Conservation (phyloP, 2,888 invertebrate species). For the Tineola bisselliella region DNA sequence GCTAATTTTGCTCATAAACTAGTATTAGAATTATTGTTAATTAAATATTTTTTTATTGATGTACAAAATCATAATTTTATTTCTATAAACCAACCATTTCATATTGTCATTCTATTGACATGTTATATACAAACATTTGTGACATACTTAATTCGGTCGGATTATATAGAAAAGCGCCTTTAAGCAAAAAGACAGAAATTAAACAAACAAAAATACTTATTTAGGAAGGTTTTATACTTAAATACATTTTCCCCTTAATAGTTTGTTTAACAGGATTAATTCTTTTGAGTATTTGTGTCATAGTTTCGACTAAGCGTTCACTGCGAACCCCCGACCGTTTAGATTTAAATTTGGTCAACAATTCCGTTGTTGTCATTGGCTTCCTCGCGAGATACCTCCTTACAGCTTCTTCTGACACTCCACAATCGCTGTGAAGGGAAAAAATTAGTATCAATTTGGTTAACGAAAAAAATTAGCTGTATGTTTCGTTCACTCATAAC, state of each 20-base stretch:
- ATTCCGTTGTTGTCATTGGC: constrained; percentile 97
- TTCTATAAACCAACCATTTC: too few species aligned
- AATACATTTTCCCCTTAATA: constrained; percentile 93
- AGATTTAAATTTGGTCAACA: constrained; percentile 94
- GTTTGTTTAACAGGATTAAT: constrained; percentile 94
- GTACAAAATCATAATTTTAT: too few species aligned
- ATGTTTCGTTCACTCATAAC: too few species aligned
- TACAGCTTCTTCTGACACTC: constrained; percentile 94
- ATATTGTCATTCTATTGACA: too few species aligned
- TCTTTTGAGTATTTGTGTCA: constrained; percentile 94
- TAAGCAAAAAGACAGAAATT: background rate
- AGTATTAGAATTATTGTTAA: too few species aligned
- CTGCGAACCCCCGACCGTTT: constrained; percentile 91
- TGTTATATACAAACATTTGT: too few species aligned
- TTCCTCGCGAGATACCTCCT: constrained; percentile 94
- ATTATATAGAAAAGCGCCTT: too few species aligned
- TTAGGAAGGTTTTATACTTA: constrained; percentile 78
- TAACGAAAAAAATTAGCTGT: too few species aligned
- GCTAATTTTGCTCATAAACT: too few species aligned
- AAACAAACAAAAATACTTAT: background rate
- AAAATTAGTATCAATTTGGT: too few species aligned
- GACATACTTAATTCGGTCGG: too few species aligned
- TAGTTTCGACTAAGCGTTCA: constrained; percentile 90
- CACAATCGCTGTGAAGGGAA: constrained; percentile 74
- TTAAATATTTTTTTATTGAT: too few species aligned